These are phyloP conservation scores for Lamellibrachia columna DNA, from an alignment of 2,888 invertebrate species.

Conservation along the genomic window DNA sequence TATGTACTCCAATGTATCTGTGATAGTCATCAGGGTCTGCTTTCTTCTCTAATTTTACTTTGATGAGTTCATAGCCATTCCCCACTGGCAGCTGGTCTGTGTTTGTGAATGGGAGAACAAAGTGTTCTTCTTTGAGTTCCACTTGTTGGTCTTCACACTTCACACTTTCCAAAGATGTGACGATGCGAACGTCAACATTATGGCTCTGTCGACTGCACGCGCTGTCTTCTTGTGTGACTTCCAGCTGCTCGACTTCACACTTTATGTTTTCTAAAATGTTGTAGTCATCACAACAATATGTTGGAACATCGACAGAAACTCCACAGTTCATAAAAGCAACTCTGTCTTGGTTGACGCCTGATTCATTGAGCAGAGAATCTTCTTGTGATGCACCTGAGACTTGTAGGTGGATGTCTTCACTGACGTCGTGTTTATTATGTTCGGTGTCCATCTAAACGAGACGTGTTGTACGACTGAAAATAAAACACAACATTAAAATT, in stretches of 20 bases:
- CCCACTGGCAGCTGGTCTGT: no score
- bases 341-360: neutral
- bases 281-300: neutral
- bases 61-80: neutral
- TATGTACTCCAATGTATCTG: neutral
- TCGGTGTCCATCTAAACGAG: neutral
- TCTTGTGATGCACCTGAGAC: neutral
- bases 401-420: neutral
- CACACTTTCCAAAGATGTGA: neutral
- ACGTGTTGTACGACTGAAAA: neutral
- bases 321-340: neutral
- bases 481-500: neutral
- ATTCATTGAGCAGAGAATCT: neutral
- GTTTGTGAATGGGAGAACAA: neutral
- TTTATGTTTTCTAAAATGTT: neutral
- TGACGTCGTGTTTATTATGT: neutral
- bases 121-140: neutral
- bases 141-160: neutral
- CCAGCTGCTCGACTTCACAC: neutral
- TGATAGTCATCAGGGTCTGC: neutral
- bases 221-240: neutral
- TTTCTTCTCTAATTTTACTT: neutral
- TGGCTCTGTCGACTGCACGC: neutral
- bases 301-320: neutral
- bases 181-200: neutral